Base-by-base conservation (phyloP, 2,113 vertebrate species). In the Nestor notabilis region DNA sequence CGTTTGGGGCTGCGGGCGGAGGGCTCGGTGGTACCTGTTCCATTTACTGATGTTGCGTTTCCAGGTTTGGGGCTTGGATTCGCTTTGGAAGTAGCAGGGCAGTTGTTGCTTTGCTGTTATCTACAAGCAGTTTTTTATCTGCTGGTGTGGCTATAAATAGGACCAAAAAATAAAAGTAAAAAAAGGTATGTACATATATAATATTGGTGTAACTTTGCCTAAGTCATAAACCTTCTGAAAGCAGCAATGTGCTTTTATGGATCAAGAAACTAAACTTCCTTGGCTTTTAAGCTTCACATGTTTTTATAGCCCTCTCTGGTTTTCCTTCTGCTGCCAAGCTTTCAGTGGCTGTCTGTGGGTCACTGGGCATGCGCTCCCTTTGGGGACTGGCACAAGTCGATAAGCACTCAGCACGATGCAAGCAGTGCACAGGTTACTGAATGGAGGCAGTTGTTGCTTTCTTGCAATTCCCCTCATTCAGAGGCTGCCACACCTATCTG, bases 11-110 rank as follows among this genome's bases (percentile, higher is more conserved):
- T 11, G 35, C 3, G 18, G 19, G 33, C 4, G 27, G 15, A 44
- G 64, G 53, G 2, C 53, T 28, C 17, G 2, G 21, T 1, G 2
- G 79, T 61, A 76, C 65, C 35, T 47, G 19, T 60, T 47, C 10
- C 2, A 0, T 53, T 53, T 4, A 65, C 4, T 4, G 2, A 5
- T 1, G 35, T 33, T 46, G 39, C 14, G 47, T 44, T 56, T 52
- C 24, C 49, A 83, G 88, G 21, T 44, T 23, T 25, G 75, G 35
- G 52, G 43, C 24, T 60, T 44, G 79, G 82, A 15, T 65, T 77
- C 1, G 5, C 27, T 60, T 35, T 17, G 71, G 70, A 66, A 79
- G 47, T 17, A 21, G 10, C 13, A 8, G 56, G 49, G 39, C 25
- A 17, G 53, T 33, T 53, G 52, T 49, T 50, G 17, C 49, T 24